Evolutionary conservation across 2,113 vertebrate species (phyloP), one percentile per base, ranked within the genome.

Genomic region (Theristicus caerulescens): DNA sequence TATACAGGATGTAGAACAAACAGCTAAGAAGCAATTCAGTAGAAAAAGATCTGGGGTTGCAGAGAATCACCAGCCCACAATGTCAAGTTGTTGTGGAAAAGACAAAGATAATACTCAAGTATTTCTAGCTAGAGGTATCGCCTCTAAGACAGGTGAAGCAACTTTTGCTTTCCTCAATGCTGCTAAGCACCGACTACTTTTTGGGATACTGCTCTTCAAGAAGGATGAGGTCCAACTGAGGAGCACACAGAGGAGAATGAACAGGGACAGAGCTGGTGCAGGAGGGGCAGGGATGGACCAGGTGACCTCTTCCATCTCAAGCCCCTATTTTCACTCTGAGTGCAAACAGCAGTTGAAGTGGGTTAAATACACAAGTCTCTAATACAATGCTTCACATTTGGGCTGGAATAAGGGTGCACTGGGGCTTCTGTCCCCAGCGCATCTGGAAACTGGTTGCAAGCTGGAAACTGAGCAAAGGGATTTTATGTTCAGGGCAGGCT

Each of bases 1-100:
- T 85, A 51, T 77, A 80, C 90, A 90, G 96, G 96, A 95, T 92
- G 96, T 58, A 34, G 40, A 90, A 88, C 92, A 94, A 95, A 91
- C 5, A 61, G 87, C 81, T 51, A 93, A 94, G 96, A 80, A 90
- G 90, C 87, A 90, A 91, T 38, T 94, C 87, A 80, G 82, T 79
- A 92, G 92, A 94, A 97, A 96, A 96, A 86, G 93, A 83, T 92
- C 96, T 90, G 74, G 40, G 94, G 8, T 36, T 96, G 82, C 92
- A 77, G 66, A 80, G 62, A 77, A 69, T 85, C 62, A 32, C 36
- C 62, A 49, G 31, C 26, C 46, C 58, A 46, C 87, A 92, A 94
- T 94, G 96, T 96, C 94, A 95, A 88, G 92, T 32, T 52, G 31
- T 7, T 89, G 66, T 58, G 46, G 84, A 72, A 74, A 93, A 91